phyloP scores from a whole-genome alignment of 2,888 invertebrate genomes.

The Tenthredo amoena region DNA sequence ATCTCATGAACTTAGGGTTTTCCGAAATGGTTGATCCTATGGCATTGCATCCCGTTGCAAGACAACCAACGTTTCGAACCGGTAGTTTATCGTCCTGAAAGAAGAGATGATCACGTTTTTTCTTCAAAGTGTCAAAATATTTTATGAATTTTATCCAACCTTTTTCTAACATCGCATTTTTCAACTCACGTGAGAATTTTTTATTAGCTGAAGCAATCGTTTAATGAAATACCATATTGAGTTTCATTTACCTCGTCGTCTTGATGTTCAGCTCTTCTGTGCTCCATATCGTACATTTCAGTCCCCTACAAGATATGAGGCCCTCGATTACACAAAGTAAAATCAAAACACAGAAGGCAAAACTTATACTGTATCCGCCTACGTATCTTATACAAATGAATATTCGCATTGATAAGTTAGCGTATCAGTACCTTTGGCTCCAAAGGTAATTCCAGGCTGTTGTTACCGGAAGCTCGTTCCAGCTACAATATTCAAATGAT shows the following conservation, averaged over 20 bases:
- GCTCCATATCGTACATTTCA: constrained; percentile 56
- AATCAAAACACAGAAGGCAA: not conserved
- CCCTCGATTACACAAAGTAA: not conserved
- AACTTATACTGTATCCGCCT: constrained; percentile 18
- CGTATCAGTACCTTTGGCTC: constrained; percentile 57
- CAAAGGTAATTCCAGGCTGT: constrained; percentile 59
- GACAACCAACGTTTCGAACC: constrained; percentile 30
- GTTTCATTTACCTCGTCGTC: constrained; percentile 56
- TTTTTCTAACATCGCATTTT: not conserved
- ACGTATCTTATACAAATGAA: constrained; percentile 7
- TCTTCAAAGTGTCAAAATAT: not conserved
- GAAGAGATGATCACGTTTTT: not conserved
- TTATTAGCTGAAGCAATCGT: not conserved
- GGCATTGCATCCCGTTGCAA: constrained; percentile 51
- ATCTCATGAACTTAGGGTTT: constrained; percentile 58
- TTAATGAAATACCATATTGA: not conserved
- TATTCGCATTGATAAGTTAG: constrained; percentile 29
- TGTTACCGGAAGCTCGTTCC: constrained; percentile 58
- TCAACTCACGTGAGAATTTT: not conserved
- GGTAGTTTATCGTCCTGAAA: constrained; percentile 25
- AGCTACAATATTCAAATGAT: constrained; percentile 52
- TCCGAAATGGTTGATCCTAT: constrained; percentile 59
- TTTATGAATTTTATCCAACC: not conserved
- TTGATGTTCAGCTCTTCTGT: constrained; percentile 12
- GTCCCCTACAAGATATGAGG: constrained; percentile 55